Evolutionary conservation across 1,140 invertebrate species (phyloP).

Genomic region (Arion vulgaris): DNA sequence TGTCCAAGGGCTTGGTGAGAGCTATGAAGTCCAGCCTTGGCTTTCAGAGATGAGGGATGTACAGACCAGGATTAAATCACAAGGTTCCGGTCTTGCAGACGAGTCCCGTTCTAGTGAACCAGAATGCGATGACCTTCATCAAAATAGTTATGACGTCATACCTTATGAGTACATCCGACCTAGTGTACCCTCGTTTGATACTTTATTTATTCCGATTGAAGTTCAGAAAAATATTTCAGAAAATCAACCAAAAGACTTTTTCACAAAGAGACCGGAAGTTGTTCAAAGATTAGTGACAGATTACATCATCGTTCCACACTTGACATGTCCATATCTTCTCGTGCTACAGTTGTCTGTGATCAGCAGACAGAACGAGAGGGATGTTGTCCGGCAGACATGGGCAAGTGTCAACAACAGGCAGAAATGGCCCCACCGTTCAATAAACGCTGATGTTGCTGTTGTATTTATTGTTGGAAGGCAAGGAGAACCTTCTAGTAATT

Average conservation of each 20-base stretch:
- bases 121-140: too few species aligned
- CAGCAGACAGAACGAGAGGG: conserved; percentile 3
- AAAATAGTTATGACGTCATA: too few species aligned
- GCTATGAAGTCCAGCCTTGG: too few species aligned
- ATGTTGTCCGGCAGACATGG: conserved; percentile 47
- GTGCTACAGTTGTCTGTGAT: conserved; percentile 30
- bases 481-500: conserved; percentile 26
- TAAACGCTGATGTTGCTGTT: conserved; percentile 35
- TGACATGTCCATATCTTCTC: conserved; percentile 20
- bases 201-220: neutral
- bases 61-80: too few species aligned
- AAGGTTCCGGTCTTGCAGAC: too few species aligned
- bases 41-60: too few species aligned
- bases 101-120: too few species aligned
- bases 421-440: conserved; percentile 38
- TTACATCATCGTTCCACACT: neutral
- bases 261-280: neutral
- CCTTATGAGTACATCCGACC: neutral
- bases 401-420: conserved; percentile 37
- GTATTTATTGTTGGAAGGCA: conserved; percentile 46
- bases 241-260: neutral
- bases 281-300: neutral
- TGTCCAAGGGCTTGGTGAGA: too few species aligned
- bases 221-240: neutral
- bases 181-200: neutral